phyloP scores from a whole-genome alignment of 2,888 invertebrate genomes.

The Hyalella azteca region DNA sequence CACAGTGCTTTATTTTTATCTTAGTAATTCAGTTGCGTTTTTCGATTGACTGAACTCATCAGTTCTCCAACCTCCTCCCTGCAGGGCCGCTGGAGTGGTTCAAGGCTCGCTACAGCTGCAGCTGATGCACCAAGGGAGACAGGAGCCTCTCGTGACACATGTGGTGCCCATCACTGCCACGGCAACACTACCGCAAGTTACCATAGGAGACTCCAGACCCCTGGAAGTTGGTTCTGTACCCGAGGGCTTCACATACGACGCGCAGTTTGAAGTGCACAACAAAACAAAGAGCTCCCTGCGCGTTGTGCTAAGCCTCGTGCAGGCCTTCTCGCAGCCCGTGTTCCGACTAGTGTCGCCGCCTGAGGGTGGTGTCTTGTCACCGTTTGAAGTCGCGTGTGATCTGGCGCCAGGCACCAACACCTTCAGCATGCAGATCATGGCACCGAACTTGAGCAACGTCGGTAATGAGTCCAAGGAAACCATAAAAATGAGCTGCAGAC shows the following conservation, averaged over 20 bases:
- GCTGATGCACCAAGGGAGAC: background rate
- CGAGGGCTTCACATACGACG: slow-evolving; percentile 1
- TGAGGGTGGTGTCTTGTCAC: background rate
- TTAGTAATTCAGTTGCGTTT: too few species aligned
- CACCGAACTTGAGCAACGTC: background rate
- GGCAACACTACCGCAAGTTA: background rate
- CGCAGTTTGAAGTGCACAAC: slow-evolving; percentile 12
- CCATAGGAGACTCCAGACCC: background rate
- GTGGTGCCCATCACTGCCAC: slow-evolving; percentile 15
- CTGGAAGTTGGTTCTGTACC: slow-evolving; percentile 13
- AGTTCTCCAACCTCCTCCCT: background rate
- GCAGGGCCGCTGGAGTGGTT: background rate
- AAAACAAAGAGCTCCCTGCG: background rate
- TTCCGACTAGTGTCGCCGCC: background rate
- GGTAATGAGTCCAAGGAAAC: background rate
- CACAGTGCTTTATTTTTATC: too few species aligned
- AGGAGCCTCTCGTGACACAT: slow-evolving; percentile 1
- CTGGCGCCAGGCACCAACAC: background rate
- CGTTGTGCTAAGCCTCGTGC: background rate
- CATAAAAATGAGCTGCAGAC: background rate
- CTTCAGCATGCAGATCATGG: background rate
- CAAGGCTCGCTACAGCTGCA: background rate
- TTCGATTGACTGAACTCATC: too few species aligned
- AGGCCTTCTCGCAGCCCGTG: background rate
- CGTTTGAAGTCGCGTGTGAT: background rate